These are phyloP conservation scores for Callionymus lyra DNA, from an alignment of 2,113 vertebrate genomes.

Conservation along the genomic window DNA sequence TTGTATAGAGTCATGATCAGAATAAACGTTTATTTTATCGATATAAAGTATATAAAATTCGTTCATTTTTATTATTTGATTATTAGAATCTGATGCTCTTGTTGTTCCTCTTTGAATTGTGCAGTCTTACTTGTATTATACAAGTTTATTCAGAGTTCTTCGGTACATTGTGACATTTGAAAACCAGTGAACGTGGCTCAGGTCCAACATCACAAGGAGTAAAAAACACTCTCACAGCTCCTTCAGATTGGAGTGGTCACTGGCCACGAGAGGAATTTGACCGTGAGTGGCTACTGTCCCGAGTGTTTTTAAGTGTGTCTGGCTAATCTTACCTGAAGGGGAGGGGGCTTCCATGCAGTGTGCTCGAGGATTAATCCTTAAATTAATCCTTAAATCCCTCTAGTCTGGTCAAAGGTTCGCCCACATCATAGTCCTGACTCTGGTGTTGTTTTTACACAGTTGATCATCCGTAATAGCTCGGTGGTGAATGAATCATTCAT, in stretches of 20 bases:
- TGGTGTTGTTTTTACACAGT: constrained; percentile 37
- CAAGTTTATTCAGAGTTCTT: no score
- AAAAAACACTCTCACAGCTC: constrained; percentile 20
- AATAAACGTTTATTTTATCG: no score
- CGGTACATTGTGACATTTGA: no score
- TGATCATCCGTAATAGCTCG: constrained; percentile 44
- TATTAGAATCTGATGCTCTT: no score
- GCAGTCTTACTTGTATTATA: no score
- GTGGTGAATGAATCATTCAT: constrained; percentile 44
- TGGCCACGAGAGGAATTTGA: constrained; percentile 2
- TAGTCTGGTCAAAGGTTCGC: constrained; percentile 28
- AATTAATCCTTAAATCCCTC: constrained; percentile 48
- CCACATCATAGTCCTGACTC: constrained; percentile 28
- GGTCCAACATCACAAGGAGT: constrained; percentile 6
- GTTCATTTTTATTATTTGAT: no score
- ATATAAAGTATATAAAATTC: no score
- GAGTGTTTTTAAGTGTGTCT: constrained; percentile 15
- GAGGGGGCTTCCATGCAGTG: constrained; percentile 6
- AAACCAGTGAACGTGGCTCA: constrained; percentile 1
- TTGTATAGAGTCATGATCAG: no score
- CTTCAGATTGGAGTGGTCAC: constrained; percentile 8
- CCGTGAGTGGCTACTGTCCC: constrained; percentile 1
- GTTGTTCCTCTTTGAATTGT: no score
- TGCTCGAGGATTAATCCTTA: constrained; percentile 45
- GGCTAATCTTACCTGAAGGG: constrained; percentile 22